Evolutionary conservation across 2,113 vertebrate genomes (phyloP).

Genomic region (Menura novaehollandiae): DNA sequence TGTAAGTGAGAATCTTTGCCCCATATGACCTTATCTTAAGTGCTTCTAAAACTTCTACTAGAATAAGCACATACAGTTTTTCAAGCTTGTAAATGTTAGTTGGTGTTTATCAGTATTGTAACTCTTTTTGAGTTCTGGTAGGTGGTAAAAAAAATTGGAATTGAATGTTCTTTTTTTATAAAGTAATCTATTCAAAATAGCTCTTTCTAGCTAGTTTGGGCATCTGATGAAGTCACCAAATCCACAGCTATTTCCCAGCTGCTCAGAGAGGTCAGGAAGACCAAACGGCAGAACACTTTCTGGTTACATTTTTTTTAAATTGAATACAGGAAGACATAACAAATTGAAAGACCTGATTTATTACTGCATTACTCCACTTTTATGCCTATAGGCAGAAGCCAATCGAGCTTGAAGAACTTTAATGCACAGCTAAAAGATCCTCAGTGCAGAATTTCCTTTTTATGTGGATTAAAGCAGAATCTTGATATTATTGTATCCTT

Average conservation of each 20-base stretch:
- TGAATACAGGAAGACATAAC: neutral
- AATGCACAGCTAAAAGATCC: neutral
- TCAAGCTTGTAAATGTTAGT: neutral
- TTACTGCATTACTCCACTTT: neutral
- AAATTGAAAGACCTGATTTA: neutral
- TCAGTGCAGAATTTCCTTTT: neutral
- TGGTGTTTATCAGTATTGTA: neutral
- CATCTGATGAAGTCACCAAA: neutral
- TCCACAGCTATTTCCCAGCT: neutral
- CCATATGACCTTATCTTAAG: neutral
- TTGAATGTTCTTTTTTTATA: neutral
- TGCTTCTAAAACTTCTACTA: neutral
- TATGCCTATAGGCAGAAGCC: neutral
- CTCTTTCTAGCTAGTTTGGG: neutral
- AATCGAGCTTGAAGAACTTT: neutral
- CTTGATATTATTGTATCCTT: neutral
- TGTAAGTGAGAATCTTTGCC: neutral
- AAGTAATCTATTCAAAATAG: neutral
- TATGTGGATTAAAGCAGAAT: neutral
- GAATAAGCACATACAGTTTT: neutral
- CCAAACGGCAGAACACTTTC: neutral
- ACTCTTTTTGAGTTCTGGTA: neutral
- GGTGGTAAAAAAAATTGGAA: neutral
- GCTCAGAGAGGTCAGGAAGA: neutral
- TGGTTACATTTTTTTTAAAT: neutral